Base-by-base conservation (phyloP, 1,140 invertebrate genomes). In the Drosophila sulfurigaster region DNA sequence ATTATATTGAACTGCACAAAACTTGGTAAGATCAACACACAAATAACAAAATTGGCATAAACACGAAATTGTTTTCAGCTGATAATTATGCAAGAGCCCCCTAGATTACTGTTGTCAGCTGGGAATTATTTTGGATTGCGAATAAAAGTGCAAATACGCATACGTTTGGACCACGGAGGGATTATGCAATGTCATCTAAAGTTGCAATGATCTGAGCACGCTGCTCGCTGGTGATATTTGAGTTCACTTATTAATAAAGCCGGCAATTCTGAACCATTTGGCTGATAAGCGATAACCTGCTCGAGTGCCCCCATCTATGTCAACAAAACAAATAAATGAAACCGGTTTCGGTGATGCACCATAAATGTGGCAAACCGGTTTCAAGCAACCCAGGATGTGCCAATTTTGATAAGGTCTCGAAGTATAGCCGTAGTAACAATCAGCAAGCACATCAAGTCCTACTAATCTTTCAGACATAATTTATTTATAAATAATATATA, bases 381-480 rank as follows among this genome's bases (percentile, higher is more conserved):
- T 77, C 10, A 76, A 71, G 65, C 71, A 64, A 72, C 65, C 62
- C 51, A 35, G 58, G 51, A 72, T 90, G 81, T 89, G 78, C 85
- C 78, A 89, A 81, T 89, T 89, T 81, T 76, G 78, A 89, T 88
- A 81, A 56, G 46, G 41, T 43, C 54, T 20, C 3, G 11, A 0
- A 16, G 54, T 15, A 38, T 52, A 67, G 28, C 54, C 58, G 16
- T 30, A 28, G 30, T 16, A 7, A 6, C 38, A 64, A 64, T 64
- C 62, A 43, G 59, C 46, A 35, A 63, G 28, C n/a, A 65, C 30
- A 64, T 38, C 10, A 20, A 43, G 35, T 38, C 6, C 30, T 1
- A 41, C 30, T 76, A 72, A 76, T 72, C 74, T 72, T n/a, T 76
- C 11, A 30, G 52, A 58, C 52, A 71, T 71, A 58, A 76, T 76